Base-by-base conservation (phyloP, 2,113 vertebrate genomes). In the Pseudorectes ferrugineus region DNA sequence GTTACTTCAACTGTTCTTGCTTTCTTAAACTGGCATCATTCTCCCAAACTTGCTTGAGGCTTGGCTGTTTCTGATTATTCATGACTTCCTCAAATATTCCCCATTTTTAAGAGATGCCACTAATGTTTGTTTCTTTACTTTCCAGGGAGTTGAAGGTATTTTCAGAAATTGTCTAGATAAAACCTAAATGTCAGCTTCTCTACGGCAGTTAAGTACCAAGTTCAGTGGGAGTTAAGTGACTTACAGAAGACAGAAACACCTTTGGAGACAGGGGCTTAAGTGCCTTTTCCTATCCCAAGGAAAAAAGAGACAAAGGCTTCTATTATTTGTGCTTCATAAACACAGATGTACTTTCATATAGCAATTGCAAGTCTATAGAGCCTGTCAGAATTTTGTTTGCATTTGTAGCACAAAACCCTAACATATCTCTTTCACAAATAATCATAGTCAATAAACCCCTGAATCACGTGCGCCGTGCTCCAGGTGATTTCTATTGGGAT, bases 391-490 rank as follows among this genome's bases (percentile, higher is more conserved):
- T 80, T 86, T 57, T 68, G 19, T 73, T 45, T 76, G 40, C 18
- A 12, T 25, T 76, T 55, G 33, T 16, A 93, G 83, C 38, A 66
- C 29, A 70, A 48, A 67, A 12, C 8, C 52, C 6, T 17, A 31
- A 42, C 14, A 11, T 2, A 22, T 49, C 28, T 54, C 18, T 67
- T 55, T 28, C 3, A 6, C n/a, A 52, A 67, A 57, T 48, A 72
- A 40, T 36, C 4, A 2, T 5, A 18, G 61, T 40, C 29, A n/a
- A 40, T 76, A 86, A 88, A 14, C 6, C 5, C 15, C 11, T 7
- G 18, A 63, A 49, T 29, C 54, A 7, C 0, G 1, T 2, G 3
- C 0, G 0, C 12, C 0, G 0, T 52, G 12, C n/a, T 82, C 57
- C 12, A 35, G 49, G 31, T 38, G 31, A 26, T 72, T 35, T 70